Conservation (phyloP, 2,797 vertebrate genomes). For the Pseudotriccus pelzelni region DNA sequence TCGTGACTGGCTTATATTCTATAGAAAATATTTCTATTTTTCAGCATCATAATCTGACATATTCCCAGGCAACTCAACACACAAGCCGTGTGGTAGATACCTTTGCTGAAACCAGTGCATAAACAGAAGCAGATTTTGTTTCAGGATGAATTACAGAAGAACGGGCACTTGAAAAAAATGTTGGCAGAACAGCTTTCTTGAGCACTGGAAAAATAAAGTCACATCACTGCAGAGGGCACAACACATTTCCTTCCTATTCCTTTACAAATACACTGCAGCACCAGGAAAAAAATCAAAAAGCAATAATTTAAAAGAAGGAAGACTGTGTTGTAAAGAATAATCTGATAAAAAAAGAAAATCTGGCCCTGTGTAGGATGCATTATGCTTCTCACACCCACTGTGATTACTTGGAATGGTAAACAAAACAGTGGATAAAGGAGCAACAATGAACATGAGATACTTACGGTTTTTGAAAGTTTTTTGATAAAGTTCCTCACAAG, state of each 20-base stretch:
- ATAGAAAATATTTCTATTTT: slow-evolving; percentile 3
- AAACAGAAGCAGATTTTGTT: slow-evolving; percentile 12
- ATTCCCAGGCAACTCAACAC: neutral
- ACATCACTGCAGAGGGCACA: neutral
- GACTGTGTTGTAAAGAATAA: neutral
- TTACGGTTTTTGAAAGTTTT: slow-evolving; percentile 10
- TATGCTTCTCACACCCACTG: neutral
- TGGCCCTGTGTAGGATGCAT: neutral
- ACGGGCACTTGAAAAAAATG: neutral
- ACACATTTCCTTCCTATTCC: neutral
- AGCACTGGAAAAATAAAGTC: neutral
- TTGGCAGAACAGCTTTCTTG: neutral
- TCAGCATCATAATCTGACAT: neutral
- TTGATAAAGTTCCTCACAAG: slow-evolving; percentile 36
- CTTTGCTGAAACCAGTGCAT: neutral
- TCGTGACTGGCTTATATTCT: neutral
- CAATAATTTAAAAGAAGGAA: neutral
- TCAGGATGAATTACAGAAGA: neutral
- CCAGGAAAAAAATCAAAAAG: neutral
- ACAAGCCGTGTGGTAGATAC: neutral
- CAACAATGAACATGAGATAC: neutral
- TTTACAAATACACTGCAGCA: neutral
- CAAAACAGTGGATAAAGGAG: neutral
- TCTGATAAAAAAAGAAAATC: neutral
- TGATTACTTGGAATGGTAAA: slow-evolving; percentile 20